Conservation (phyloP, 2,888 invertebrate species). For the Caenorhabditis sp. region DNA sequence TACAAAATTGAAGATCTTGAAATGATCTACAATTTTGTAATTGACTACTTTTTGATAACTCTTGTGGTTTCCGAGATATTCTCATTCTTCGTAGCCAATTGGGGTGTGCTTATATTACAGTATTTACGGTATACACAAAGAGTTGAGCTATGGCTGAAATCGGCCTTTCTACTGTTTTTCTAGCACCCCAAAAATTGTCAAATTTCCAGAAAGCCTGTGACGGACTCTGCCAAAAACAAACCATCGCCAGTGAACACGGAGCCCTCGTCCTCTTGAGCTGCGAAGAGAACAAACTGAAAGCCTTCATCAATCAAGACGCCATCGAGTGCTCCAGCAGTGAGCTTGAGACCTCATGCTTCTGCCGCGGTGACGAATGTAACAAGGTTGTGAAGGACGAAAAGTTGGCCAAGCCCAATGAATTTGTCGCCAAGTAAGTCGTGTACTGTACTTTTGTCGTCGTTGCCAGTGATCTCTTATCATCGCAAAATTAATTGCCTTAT, state of each 20-base stretch:
- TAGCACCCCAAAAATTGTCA: too few species aligned
- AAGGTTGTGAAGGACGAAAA: constrained; percentile 39
- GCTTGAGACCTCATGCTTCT: constrained; percentile 41
- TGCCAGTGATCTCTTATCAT: background rate
- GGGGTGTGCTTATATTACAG: too few species aligned
- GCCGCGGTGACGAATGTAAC: constrained; percentile 37
- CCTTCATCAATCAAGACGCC: constrained; percentile 30
- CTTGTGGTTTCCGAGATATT: too few species aligned
- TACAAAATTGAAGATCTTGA: too few species aligned
- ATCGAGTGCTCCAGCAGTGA: constrained; percentile 41
- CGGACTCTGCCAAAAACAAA: constrained; percentile 39
- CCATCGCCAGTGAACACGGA: constrained; percentile 13
- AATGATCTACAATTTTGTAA: too few species aligned
- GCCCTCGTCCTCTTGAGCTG: constrained; percentile 39
- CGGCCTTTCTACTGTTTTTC: too few species aligned
- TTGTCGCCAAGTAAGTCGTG: constrained; percentile 35
- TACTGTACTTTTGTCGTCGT: background rate
- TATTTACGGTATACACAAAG: too few species aligned
- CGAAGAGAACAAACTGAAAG: constrained; percentile 41
- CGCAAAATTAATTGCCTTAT: background rate
- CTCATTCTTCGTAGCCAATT: too few species aligned
- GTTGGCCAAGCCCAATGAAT: constrained; percentile 10
- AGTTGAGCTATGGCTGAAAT: too few species aligned
- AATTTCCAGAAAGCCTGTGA: constrained; percentile 39
- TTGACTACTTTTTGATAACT: too few species aligned